Percentiles rank a stretch among this genome's conserved stretches.
These are phyloP conservation scores for Porphyrio hochstetteri DNA, from an alignment of 2,113 vertebrate genomes.

Conservation along the genomic window DNA sequence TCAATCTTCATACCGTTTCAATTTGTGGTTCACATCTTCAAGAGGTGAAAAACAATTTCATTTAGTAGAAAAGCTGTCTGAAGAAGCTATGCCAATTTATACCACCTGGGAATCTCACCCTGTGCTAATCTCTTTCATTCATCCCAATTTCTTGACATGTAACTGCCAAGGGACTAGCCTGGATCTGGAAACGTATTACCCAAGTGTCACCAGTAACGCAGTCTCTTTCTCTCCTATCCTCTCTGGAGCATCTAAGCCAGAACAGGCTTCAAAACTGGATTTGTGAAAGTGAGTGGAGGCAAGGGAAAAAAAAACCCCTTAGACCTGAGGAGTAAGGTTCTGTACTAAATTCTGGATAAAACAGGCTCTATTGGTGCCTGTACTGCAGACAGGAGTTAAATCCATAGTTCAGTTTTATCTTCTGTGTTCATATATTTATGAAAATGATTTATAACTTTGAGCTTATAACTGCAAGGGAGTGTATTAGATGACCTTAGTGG, in stretches of 20 bases:
- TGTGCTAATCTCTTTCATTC: slow-evolving; percentile 47
- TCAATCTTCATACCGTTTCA: slow-evolving; percentile 21
- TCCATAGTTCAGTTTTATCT: background rate
- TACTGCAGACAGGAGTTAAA: background rate
- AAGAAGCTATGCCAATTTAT: background rate
- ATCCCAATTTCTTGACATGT: slow-evolving; percentile 18
- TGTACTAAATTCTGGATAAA: background rate
- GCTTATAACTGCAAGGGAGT: background rate
- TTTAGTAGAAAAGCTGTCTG: slow-evolving; percentile 14
- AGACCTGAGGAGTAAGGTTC: background rate
- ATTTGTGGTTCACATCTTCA: slow-evolving; percentile 6
- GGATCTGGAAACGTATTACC: slow-evolving; percentile 10
- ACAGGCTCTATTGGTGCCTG: background rate
- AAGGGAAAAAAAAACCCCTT: background rate
- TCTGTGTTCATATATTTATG: background rate
- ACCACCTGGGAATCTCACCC: slow-evolving; percentile 32
- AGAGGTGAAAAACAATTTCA: slow-evolving; percentile 22
- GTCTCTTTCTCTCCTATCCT: background rate
- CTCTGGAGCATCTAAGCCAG: background rate
- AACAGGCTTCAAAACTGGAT: background rate
- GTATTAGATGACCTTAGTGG: background rate
- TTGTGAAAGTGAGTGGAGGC: background rate
- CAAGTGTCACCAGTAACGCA: background rate
- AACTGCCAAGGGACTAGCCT: slow-evolving; percentile 5
- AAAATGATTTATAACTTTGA: background rate